phyloP scores from a whole-genome alignment of 2,888 invertebrate genomes.

The Drosophila paranaensis region DNA sequence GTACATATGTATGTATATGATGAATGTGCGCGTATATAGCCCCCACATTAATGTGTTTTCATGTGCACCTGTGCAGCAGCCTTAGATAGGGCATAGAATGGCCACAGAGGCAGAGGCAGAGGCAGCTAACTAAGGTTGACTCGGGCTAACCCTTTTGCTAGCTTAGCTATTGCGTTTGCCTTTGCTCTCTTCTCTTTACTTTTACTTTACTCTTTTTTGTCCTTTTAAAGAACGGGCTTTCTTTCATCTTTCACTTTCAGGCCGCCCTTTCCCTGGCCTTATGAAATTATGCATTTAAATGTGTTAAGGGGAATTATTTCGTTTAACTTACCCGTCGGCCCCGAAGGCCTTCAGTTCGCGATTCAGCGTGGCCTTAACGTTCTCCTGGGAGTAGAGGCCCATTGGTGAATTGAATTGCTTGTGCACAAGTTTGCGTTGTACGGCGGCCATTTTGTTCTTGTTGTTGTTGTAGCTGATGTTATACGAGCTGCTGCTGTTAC shows the following conservation, averaged over 20 bases:
- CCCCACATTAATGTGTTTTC: conserved; percentile 58
- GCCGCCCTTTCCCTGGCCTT: conserved; percentile 23
- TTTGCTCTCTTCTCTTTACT: not conserved
- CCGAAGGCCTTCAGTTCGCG: conserved; percentile 92
- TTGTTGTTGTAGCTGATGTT: conserved; percentile 11
- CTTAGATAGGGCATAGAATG: conserved; percentile 42
- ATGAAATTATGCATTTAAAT: conserved; percentile 78
- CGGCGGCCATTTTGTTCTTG: conserved; percentile 88
- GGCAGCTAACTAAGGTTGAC: conserved; percentile 31
- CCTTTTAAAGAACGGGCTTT: not conserved
- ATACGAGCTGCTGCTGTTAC: conserved; percentile 11
- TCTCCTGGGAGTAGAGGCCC: conserved; percentile 92
- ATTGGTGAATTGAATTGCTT: conserved; percentile 96
- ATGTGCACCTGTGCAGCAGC: conserved; percentile 66
- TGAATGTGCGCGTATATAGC: conserved; percentile 8
- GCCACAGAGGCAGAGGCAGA: conserved; percentile 1
- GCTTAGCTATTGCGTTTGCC: not conserved
- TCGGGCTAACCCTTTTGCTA: conserved; percentile 5
- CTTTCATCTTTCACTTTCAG: conserved; percentile 52
- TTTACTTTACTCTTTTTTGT: not conserved
- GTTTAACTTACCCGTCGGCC: conserved; percentile 89
- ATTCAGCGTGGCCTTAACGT: conserved; percentile 92
- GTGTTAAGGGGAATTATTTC: conserved; percentile 62
- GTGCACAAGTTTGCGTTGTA: conserved; percentile 90
- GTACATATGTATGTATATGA: conserved; percentile 17